Evolutionary conservation across 2,888 invertebrate genomes (phyloP), one percentile per base, ranked within the genome.

Genomic region (Sturmia bella): DNA sequence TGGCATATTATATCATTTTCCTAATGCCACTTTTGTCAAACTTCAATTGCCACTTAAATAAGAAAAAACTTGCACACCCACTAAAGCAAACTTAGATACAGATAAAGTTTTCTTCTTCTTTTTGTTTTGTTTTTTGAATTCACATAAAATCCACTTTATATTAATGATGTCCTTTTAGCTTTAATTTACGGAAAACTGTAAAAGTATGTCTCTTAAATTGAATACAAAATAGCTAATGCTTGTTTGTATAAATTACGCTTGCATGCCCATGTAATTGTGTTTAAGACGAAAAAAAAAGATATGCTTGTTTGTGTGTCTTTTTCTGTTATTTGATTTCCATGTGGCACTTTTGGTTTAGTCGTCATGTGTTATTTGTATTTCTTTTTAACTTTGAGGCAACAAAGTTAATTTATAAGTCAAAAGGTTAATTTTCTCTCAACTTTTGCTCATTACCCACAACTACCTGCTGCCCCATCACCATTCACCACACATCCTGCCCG

Each of bases 371-470:
- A 21, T 61, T 43, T 73, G 54, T 54, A 21, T 54, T 43, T 27
- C 54, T 52, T 27, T 37, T 73, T 63, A 43, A 54, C 73, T 73
- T 63, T 73, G 45, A 74, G 63, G 64, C 41, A 32, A 32, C 32
- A 50, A 63, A 74, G 52, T 77, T 81, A 73, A 81, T 81, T 81
- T 74, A 57, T 64, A 81, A 77, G 77, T 80, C 77, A 77, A 73
- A 77, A 81, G 69, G 73, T 77, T 74, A 73, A 77, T 77, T 73
- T 81, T 63, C 73, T 69, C 50, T 73, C 56, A 73, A 73, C 61
- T 63, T 37, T 56, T 45, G 41, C 61, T 59, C 45, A 68, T 64
- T 69, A 59, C 72, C 61, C 37, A 45, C 66, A 32, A 17, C 45
- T n/a, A n/a, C n/a, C n/a, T n/a, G n/a, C n/a, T n/a, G n/a, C 27